Conservation (phyloP, 2,113 vertebrate genomes). For the Eublepharis macularius region DNA sequence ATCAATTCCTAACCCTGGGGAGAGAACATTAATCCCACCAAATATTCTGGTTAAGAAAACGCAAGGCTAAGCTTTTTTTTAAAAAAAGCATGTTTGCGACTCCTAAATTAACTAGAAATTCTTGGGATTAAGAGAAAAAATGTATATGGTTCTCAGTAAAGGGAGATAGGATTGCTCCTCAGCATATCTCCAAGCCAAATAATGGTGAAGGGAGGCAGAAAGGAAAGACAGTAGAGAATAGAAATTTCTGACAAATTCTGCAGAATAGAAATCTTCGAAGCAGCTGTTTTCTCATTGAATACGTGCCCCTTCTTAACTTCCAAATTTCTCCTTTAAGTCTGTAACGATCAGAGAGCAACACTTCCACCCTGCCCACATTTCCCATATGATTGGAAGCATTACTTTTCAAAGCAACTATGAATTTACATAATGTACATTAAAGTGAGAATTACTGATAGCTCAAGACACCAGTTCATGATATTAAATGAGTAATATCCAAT, state of each 20-base stretch:
- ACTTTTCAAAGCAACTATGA: not conserved
- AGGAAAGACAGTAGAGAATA: not conserved
- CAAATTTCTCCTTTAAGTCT: not conserved
- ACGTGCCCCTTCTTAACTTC: not conserved
- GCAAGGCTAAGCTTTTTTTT: too few relatives aligned
- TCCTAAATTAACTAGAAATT: not conserved
- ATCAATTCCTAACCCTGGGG: not conserved
- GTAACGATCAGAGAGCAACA: not conserved
- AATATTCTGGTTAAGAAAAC: not conserved
- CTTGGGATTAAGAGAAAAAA: not conserved
- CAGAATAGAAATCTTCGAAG: not conserved
- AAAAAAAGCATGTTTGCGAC: not conserved
- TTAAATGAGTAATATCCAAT: not conserved
- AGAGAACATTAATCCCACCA: not conserved
- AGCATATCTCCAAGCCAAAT: not conserved
- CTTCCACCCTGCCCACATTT: not conserved
- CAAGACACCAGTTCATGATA: not conserved
- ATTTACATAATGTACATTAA: not conserved
- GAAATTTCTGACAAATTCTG: not conserved
- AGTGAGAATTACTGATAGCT: not conserved
- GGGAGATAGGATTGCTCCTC: too few relatives aligned
- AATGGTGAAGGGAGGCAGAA: not conserved
- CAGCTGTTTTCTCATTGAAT: not conserved
- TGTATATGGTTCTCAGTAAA: not conserved
- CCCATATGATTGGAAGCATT: not conserved